Evolutionary conservation across 1,140 invertebrate genomes (phyloP).

Genomic region (Megalonaias nervosa): DNA sequence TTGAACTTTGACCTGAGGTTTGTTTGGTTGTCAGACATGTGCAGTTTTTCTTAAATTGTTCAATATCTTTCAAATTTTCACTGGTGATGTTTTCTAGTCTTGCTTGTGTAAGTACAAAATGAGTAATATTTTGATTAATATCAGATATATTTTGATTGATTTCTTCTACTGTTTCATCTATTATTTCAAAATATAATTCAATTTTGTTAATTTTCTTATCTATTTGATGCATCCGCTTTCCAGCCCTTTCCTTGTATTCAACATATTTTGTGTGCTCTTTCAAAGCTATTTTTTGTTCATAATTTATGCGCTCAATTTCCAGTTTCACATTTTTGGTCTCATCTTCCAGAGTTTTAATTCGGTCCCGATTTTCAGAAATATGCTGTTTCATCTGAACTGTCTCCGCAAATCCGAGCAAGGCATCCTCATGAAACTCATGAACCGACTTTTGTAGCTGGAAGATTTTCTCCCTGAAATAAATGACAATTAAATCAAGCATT

Average conservation of each 20-base stretch:
- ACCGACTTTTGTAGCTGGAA: constrained; percentile 36
- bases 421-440: constrained; percentile 33
- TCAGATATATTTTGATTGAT: too few species aligned
- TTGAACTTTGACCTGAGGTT: too few species aligned
- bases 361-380: constrained; percentile 35
- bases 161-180: too few species aligned
- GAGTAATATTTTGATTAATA: too few species aligned
- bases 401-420: constrained; percentile 37
- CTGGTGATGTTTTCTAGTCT: too few species aligned
- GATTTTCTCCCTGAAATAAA: constrained; percentile 35
- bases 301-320: too few species aligned
- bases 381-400: constrained; percentile 45
- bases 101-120: too few species aligned
- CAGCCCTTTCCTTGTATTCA: constrained; percentile 31
- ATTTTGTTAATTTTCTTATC: constrained; percentile 18
- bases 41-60: too few species aligned
- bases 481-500: neutral
- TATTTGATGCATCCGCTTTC: constrained; percentile 33
- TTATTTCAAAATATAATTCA: neutral
- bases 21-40: too few species aligned
- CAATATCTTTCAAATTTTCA: too few species aligned
- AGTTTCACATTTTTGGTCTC: constrained; percentile 19
- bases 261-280: constrained; percentile 15
- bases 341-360: constrained; percentile 37
- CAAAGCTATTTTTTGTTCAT: constrained; percentile 12